Percentiles rank a stretch among this genome's conserved stretches.
phyloP scores from a whole-genome alignment of 2,797 vertebrate genomes.

The Schizopygopsis pylzovi region DNA sequence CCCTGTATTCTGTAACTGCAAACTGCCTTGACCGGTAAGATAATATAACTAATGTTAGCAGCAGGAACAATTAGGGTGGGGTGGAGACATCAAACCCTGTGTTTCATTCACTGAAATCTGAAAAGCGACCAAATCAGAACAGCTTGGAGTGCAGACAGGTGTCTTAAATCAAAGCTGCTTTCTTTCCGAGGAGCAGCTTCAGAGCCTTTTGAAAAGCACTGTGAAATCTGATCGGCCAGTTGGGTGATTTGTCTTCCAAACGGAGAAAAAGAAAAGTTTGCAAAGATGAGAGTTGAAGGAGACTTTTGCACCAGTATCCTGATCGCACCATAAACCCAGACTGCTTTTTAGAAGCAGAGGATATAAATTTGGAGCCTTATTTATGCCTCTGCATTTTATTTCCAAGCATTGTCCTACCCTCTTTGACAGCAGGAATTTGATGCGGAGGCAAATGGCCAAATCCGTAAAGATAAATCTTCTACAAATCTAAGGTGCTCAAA shows the following conservation, averaged over 20 bases:
- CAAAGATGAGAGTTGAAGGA: conserved; percentile 35
- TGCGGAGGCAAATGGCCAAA: conserved; percentile 68
- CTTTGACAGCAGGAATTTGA: conserved; percentile 64
- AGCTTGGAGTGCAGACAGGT: conserved; percentile 53
- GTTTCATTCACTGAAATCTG: conserved; percentile 56
- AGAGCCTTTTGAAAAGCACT: conserved; percentile 40
- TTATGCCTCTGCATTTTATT: conserved; percentile 61
- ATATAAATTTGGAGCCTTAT: conserved; percentile 67
- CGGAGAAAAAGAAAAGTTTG: conserved; percentile 36
- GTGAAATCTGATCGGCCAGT: conserved; percentile 54
- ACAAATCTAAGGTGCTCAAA: conserved; percentile 70
- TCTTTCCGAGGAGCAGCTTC: conserved; percentile 38
- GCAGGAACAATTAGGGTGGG: conserved; percentile 28
- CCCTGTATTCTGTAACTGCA: conserved; percentile 39
- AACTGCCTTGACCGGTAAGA: conserved; percentile 44
- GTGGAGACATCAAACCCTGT: conserved; percentile 34
- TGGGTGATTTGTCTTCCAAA: conserved; percentile 45
- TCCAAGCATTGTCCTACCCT: conserved; percentile 56
- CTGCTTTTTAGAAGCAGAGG: conserved; percentile 53
- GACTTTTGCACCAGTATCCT: conserved; percentile 34
- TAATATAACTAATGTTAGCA: conserved; percentile 56
- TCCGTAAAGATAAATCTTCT: conserved; percentile 71
- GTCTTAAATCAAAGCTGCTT: conserved; percentile 59
- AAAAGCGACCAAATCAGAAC: conserved; percentile 53
- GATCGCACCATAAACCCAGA: conserved; percentile 41